These are phyloP conservation scores for Cossypha caffra DNA, from an alignment of 2,797 vertebrate genomes.

Conservation along the genomic window DNA sequence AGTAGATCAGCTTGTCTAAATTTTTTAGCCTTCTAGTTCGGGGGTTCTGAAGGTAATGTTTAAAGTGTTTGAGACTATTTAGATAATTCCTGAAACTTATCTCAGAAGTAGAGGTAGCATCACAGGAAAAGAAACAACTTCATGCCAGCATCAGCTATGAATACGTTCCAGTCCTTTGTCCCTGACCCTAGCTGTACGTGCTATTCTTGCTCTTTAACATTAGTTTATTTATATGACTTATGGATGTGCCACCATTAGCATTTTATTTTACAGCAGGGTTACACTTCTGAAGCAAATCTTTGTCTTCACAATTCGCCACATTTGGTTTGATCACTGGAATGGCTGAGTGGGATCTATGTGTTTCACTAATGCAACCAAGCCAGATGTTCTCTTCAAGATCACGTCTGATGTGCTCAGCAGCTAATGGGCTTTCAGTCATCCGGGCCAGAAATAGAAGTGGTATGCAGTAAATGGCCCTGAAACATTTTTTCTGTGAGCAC, in stretches of 20 bases:
- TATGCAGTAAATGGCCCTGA: background rate
- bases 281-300: background rate
- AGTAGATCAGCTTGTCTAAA: background rate
- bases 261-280: background rate
- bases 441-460: background rate
- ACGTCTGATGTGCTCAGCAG: background rate
- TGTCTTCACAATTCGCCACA: background rate
- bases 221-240: background rate
- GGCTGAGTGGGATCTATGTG: background rate
- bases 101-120: background rate
- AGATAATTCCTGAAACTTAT: background rate
- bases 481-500: background rate
- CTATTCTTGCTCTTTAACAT: background rate
- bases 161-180: background rate
- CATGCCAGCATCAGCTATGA: background rate
- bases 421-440: background rate
- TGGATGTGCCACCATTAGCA: accelerated
- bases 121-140: background rate
- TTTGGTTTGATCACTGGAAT: background rate
- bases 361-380: background rate
- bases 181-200: background rate
- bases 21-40: background rate
- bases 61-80: background rate
- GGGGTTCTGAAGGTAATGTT: background rate
- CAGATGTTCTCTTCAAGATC: background rate